Evolutionary conservation across 2,888 invertebrate genomes (phyloP), one percentile per base, ranked within the genome.

Genomic region (Atethmia centrago): DNA sequence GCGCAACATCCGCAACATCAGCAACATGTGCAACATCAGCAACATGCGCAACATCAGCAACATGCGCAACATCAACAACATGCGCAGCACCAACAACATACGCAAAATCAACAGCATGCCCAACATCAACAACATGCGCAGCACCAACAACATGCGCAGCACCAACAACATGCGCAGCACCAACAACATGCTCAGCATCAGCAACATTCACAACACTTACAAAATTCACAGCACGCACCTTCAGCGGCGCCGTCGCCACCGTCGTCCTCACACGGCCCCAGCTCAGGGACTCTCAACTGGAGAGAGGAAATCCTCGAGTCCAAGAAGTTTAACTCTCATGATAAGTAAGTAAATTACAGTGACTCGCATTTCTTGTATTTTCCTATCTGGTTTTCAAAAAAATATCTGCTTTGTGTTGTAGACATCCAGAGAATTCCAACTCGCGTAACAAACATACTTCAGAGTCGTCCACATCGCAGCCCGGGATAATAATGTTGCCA

Each of bases 251-350:
- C 80, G 7, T 62, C 71, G 12, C 47, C 74, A 10, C 69, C 63
- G 12, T 49, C 64, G 5, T 53, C 72, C 62, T 68, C 75, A 16
- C 81, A 84, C 28, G 73, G 82, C 5, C 84, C 88, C 58, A 74
- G 89, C 31, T 89, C 92, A 4, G 89, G 93, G 1, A 90, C 93
- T 10, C 90, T 94, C 59, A 96, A 94, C 87, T 96, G 96, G 96
- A 91, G 96, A 25, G 96, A 96, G 58, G 96, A 96, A 86, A 96
- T 96, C 79, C 85, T 95, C 2, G 96, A 95, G 82, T 94, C 95
- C 1, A 96, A 96, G 80, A 95, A 95, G 79, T 91, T 92, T 19
- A 88, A 90, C 66, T 82, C 90, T 9, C 90, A 92, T 76, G 95
- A 95, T 68, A 93, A 92, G 95, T 95, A 70, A 89, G 88, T 78